Conservation (phyloP, 2,113 vertebrate species). For the Mola mola region DNA sequence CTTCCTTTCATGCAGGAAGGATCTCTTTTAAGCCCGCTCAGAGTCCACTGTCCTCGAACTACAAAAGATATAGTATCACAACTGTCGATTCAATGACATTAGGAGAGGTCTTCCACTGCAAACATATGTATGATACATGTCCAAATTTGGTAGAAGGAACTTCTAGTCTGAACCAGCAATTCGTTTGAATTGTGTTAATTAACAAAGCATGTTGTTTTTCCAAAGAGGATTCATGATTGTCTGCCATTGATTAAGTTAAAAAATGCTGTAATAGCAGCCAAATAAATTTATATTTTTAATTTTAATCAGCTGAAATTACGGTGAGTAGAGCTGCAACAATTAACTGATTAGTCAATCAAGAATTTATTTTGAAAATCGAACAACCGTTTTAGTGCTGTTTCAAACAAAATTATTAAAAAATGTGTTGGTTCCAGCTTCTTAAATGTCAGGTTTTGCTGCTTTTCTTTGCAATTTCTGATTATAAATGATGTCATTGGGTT, state of each 20-base stretch:
- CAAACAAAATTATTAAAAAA: too few species aligned
- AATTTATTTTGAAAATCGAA: too few species aligned
- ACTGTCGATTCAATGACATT: slow-evolving; percentile 9
- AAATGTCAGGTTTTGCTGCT: too few species aligned
- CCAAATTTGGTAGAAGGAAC: slow-evolving; percentile 20
- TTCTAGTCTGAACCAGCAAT: slow-evolving; percentile 5
- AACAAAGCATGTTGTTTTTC: slow-evolving; percentile 15
- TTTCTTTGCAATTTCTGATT: too few species aligned
- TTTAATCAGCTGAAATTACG: slow-evolving; percentile 19
- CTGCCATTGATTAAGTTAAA: slow-evolving; percentile 25
- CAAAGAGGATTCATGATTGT: neutral
- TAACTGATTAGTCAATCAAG: too few species aligned
- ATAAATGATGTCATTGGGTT: too few species aligned
- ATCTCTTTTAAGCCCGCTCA: too few species aligned
- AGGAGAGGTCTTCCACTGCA: neutral
- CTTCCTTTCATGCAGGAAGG: too few species aligned
- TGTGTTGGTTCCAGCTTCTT: too few species aligned
- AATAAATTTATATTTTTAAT: slow-evolving; percentile 29
- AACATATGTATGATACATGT: slow-evolving; percentile 39
- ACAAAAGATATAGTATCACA: slow-evolving; percentile 24
- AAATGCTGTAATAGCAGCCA: slow-evolving; percentile 34
- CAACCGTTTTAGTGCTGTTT: too few species aligned
- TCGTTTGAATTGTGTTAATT: slow-evolving; percentile 33
- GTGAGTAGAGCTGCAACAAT: too few species aligned
- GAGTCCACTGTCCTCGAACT: too few species aligned